Conservation (phyloP, 2,113 vertebrate genomes). For the Neodontobutis hainanensis region DNA sequence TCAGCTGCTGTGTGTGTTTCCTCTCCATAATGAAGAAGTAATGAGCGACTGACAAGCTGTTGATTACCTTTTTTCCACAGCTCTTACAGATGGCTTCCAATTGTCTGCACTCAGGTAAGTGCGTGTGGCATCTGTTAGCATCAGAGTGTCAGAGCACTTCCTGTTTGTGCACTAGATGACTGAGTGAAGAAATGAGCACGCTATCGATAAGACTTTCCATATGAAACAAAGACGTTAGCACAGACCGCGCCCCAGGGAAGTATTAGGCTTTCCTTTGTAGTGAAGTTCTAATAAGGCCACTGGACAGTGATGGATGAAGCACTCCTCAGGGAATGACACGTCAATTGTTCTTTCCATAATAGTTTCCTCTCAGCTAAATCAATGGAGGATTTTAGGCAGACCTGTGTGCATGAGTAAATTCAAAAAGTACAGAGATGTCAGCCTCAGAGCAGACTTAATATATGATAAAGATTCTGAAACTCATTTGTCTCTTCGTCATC, state of each 20-base stretch:
- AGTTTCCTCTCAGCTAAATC: constrained; percentile 61
- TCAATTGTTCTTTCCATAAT: constrained; percentile 71
- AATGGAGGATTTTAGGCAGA: constrained; percentile 31
- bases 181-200: constrained; percentile 18
- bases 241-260: constrained; percentile 34
- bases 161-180: constrained; percentile 15
- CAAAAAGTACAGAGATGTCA: constrained; percentile 6
- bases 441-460: constrained; percentile 22
- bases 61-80: constrained; percentile 58
- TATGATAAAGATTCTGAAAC: constrained; percentile 11
- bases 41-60: constrained; percentile 63
- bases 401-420: constrained; percentile 26
- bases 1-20: constrained; percentile 52
- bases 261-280: constrained; percentile 54
- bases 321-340: constrained; percentile 53
- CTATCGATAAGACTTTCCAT: constrained; percentile 32
- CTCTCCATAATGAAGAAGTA: constrained; percentile 64
- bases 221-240: constrained; percentile 36
- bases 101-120: constrained; percentile 37
- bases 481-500: constrained; percentile 16
- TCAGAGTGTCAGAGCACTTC: not conserved
- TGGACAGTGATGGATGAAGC: constrained; percentile 67
- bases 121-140: constrained; percentile 27
- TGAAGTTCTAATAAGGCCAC: constrained; percentile 56
- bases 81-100: constrained; percentile 50